Base-by-base conservation (phyloP, 2,888 invertebrate genomes). In the Troides aeacus region DNA sequence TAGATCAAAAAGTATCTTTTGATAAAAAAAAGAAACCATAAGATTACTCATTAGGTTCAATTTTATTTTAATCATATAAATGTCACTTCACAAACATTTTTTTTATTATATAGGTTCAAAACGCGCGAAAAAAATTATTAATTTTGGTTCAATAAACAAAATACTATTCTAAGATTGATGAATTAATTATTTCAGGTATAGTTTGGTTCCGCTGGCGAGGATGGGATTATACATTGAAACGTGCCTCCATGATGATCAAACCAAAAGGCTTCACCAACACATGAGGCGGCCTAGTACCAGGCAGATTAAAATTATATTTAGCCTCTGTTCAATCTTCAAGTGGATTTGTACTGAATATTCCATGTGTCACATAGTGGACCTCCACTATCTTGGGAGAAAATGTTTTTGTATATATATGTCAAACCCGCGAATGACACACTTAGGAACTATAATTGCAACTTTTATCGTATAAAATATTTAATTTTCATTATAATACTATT, bases 161-260 rank as follows among this genome's bases (percentile, higher is more conserved):
- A 8, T 21, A 17, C n/a, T 15, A 46, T 46, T 46, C 12, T 46
- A 46, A 53, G 1, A 18, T 18, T 53, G 18, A 53, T 53, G 18
- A 53, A 53, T 46, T 46, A 46, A 46, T 12, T n/a, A 72, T 78
- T 85, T 72, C 86, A 96, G 96, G 97, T 74, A 97, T 98, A 77
- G 97, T 98, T 8, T 98, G 97, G 97, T 98, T 97, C 95, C 96
- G 97, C 80, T 98, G 97, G 97, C 95, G 97, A 89, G 97, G 98
- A 68, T 98, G 98, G 97, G 97, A 97, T 88, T 98, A 98, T 91
- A 97, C 97, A 23, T 89, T 98, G 74, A 97, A 97, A 88, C 95
- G 95, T 79, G 97, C 98, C 1, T 95, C 95, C 71, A 97, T 98
- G 97, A 97, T 97, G 97, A 98, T 98, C 82, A 96, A 97, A 84